Evolutionary conservation across 2,113 vertebrate genomes (phyloP), one percentile per base, ranked within the genome.

Genomic region (Corythoichthys intestinalis): DNA sequence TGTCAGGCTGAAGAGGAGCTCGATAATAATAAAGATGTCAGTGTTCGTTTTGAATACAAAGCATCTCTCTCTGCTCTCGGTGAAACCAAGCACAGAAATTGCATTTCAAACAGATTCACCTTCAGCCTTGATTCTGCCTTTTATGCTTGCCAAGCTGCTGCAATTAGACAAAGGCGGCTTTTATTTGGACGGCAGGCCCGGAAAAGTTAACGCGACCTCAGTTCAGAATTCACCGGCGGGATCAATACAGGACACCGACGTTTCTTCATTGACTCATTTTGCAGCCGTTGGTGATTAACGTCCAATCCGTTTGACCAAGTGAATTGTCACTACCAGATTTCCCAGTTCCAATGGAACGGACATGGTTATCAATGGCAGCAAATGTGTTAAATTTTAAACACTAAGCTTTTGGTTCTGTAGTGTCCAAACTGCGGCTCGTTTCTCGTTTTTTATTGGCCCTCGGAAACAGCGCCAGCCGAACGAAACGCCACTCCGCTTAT

Each of bases 1-100:
- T 81, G 76, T 79, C 84, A 81, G 84, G 77, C 74, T 78, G 71
- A 86, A 78, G 81, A 78, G 82, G 73, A 74, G 78, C 66, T 78
- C 20, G 20, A 28, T 61, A 75, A 73, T 81, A 84, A 82, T 83
- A 84, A 82, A 81, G 41, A 79, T 81, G 82, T 79, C 83, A 81
- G 57, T 77, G 72, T 83, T 83, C 73, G n/a, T 56, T 77, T 72
- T 81, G 81, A 84, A 88, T 74, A 74, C 74, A 79, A 75, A 78
- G 44, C 17, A 57, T 74, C 69, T 28, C 58, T 66, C 70, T 77
- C 70, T 8, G 52, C 70, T 65, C 76, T 69, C 53, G 71, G 75
- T 54, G 53, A 84, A 72, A 78, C 46, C 54, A 72, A 75, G 67
- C 78, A 49, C 82, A 62, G 17, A 44, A 74, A 82, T 75, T 71